Percentiles rank a stretch among this genome's conserved stretches.
Evolutionary conservation across 2,888 invertebrate species (phyloP).

Genomic region (Rhamnusium bicolor): DNA sequence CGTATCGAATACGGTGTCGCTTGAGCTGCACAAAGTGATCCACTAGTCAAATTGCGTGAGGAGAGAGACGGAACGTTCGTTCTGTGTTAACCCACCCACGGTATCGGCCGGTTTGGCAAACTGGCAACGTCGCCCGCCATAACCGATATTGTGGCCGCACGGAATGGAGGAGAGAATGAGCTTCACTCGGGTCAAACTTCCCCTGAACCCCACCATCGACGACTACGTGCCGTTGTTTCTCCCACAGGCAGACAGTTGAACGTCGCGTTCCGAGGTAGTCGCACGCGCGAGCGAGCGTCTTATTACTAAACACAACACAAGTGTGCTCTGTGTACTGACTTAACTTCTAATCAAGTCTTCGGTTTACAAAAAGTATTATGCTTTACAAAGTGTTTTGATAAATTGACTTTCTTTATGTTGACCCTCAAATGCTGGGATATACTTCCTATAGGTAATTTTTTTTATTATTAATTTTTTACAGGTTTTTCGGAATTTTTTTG

Average conservation of each 20-base stretch:
- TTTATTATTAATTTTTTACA: constrained; percentile 35
- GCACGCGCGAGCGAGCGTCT: constrained; percentile 48
- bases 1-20: constrained; percentile 50
- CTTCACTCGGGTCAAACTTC: constrained; percentile 70
- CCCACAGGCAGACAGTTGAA: constrained; percentile 73
- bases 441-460: constrained; percentile 76
- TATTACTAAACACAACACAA: neutral
- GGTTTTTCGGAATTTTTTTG: constrained; percentile 39
- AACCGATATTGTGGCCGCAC: constrained; percentile 73
- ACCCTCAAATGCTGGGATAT: constrained; percentile 80
- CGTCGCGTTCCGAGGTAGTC: constrained; percentile 60
- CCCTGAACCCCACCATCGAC: constrained; percentile 74
- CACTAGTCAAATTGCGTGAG: constrained; percentile 54
- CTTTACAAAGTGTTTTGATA: constrained; percentile 56
- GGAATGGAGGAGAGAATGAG: constrained; percentile 70
- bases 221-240: constrained; percentile 76
- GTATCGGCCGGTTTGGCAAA: constrained; percentile 62
- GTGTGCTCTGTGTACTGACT: constrained; percentile 25
- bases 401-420: constrained; percentile 71
- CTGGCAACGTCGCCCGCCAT: constrained; percentile 69
- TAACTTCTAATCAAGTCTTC: constrained; percentile 35
- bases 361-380: constrained; percentile 46
- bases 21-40: constrained; percentile 54
- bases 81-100: constrained; percentile 66
- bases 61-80: constrained; percentile 48